A percentile compares a stretch with the other conserved stretches of the same genome.
These are phyloP conservation scores for Bombycilla garrulus DNA, from an alignment of 2,113 vertebrate species.

Conservation along the genomic window DNA sequence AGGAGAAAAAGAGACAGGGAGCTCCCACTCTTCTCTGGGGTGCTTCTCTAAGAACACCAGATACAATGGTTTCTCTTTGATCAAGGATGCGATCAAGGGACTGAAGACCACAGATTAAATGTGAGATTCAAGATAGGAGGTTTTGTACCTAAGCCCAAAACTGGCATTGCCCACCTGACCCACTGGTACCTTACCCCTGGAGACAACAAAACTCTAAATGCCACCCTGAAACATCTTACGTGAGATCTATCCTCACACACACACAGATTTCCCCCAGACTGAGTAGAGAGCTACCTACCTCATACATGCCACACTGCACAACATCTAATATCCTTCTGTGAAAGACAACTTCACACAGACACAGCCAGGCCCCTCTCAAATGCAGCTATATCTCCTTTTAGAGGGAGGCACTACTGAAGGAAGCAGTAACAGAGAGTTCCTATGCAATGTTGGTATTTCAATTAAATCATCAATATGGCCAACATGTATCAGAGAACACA, in stretches of 20 bases:
- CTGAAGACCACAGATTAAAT: background rate
- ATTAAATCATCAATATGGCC: background rate
- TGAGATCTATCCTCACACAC: background rate
- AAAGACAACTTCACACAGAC: background rate
- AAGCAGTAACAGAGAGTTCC: background rate
- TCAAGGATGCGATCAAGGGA: background rate
- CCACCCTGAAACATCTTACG: background rate
- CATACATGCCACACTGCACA: too few relatives aligned
- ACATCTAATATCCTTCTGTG: background rate
- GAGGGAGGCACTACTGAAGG: background rate
- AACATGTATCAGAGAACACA: background rate
- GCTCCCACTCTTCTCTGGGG: background rate
- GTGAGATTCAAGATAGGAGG: background rate
- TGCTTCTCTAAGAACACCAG: background rate
- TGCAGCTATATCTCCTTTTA: background rate
- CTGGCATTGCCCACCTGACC: background rate
- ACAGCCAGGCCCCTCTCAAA: background rate
- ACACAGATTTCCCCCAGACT: background rate
- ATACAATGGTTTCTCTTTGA: background rate
- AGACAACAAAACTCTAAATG: background rate
- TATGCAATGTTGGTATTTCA: background rate
- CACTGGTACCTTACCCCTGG: background rate
- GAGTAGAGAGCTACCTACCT: background rate
- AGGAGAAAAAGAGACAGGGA: background rate
- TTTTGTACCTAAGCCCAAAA: background rate